Conservation (phyloP, 1,140 invertebrate species). For the Drosophila pectinifera region DNA sequence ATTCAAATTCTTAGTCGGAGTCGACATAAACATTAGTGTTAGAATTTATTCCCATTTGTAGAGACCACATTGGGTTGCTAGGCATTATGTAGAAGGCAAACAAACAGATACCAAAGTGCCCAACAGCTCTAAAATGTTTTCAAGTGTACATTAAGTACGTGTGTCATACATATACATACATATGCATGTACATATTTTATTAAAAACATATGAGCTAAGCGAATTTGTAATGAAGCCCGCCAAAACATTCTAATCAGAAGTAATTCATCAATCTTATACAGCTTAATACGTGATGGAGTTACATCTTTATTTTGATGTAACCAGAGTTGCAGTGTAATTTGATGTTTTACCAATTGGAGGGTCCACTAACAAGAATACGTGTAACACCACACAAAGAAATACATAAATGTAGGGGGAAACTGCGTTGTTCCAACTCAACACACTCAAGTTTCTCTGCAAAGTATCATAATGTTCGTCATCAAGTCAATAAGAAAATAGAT, state of each 20-base stretch:
- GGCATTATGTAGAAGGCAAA: slow-evolving; percentile 20
- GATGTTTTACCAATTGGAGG: slow-evolving; percentile 13
- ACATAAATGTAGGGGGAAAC: slow-evolving; percentile 7
- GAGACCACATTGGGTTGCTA: slow-evolving; percentile 16
- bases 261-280: not conserved
- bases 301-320: not conserved
- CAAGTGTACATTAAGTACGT: not conserved
- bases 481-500: not conserved
- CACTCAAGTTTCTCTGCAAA: slow-evolving; percentile 1
- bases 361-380: slow-evolving; percentile 1
- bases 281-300: not conserved
- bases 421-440: slow-evolving; percentile 10
- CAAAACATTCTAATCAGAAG: not conserved
- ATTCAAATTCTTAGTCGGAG: not conserved
- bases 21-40: not conserved
- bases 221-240: not conserved
- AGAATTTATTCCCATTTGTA: not conserved
- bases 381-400: slow-evolving; percentile 12
- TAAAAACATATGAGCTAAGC: not conserved
- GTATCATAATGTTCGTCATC: not conserved
- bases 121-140: not conserved
- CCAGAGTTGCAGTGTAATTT: not conserved
- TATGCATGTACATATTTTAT: not conserved
- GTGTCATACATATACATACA: not conserved
- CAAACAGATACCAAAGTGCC: slow-evolving; percentile 1